Percentiles rank a stretch among this genome's conserved stretches.
Conservation (phyloP, 2,113 vertebrate genomes). For the Lasiurus borealis region DNA sequence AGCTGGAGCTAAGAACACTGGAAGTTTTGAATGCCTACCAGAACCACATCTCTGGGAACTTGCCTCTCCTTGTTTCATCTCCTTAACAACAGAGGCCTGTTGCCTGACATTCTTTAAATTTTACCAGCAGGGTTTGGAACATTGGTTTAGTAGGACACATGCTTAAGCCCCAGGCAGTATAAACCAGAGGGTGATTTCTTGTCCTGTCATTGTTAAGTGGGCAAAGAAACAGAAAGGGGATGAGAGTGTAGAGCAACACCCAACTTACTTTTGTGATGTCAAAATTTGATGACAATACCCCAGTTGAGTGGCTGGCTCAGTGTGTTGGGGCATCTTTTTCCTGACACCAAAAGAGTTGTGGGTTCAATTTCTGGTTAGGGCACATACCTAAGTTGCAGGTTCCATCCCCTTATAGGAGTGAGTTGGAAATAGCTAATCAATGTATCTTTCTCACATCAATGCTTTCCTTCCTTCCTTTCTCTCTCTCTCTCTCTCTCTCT, state of each 20-base stretch:
- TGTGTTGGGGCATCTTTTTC: not conserved
- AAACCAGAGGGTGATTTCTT: conserved; percentile 44
- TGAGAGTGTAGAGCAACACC: not conserved
- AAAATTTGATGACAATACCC: not conserved
- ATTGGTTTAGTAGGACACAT: not conserved
- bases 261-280: conserved; percentile 12
- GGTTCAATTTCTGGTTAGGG: not conserved
- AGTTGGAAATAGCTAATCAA: not conserved
- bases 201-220: conserved; percentile 6
- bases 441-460: not conserved
- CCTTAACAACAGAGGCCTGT: conserved; percentile 38
- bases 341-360: not conserved
- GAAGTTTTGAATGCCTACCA: conserved; percentile 56
- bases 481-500: too few species aligned
- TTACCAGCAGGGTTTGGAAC: conserved; percentile 63
- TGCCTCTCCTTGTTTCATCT: conserved; percentile 52
- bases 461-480: not conserved
- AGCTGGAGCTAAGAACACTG: conserved; percentile 55
- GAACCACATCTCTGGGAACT: conserved; percentile 46
- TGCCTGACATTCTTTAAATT: conserved; percentile 65
- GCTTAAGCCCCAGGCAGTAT: not conserved
- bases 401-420: not conserved
- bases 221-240: not conserved
- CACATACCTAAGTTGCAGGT: too few species aligned
- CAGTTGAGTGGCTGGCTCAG: not conserved